A percentile compares a stretch with the other conserved stretches of the same genome.
These are phyloP conservation scores for Tipula unca DNA, from an alignment of 2,888 invertebrate species.

Conservation along the genomic window DNA sequence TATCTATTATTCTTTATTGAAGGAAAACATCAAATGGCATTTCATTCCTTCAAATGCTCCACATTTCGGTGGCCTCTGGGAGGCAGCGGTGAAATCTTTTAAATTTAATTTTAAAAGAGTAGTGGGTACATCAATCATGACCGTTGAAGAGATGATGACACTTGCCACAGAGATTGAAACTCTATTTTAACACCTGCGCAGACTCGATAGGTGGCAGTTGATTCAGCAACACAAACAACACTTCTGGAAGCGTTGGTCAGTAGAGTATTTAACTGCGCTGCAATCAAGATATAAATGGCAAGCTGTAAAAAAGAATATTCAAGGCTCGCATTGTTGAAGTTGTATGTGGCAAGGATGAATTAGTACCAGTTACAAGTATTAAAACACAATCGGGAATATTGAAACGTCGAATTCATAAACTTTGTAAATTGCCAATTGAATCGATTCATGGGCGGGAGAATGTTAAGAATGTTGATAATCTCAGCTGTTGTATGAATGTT, in stretches of 20 bases:
- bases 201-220: conserved; percentile 28
- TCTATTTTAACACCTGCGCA: conserved; percentile 31
- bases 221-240: conserved; percentile 27
- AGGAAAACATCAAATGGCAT: neutral
- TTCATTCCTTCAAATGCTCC: neutral
- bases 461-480: too few species aligned
- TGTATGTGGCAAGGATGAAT: too few species aligned
- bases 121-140: conserved; percentile 28
- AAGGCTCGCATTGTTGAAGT: too few species aligned
- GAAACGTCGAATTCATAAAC: too few species aligned
- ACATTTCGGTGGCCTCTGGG: neutral
- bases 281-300: conserved; percentile 29
- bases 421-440: too few species aligned
- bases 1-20: neutral
- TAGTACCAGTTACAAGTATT: too few species aligned
- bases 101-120: conserved; percentile 20
- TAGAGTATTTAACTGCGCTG: conserved; percentile 28
- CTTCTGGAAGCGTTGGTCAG: conserved; percentile 28
- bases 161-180: conserved; percentile 32
- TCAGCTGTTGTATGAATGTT: too few species aligned
- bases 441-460: too few species aligned
- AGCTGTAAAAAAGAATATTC: conserved; percentile 14
- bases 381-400: too few species aligned
- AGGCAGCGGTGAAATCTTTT: neutral
- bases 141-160: conserved; percentile 32